A percentile compares a stretch with the other conserved stretches of the same genome.
Evolutionary conservation across 2,888 invertebrate species (phyloP).

Genomic region (Ectropis crepuscularia): DNA sequence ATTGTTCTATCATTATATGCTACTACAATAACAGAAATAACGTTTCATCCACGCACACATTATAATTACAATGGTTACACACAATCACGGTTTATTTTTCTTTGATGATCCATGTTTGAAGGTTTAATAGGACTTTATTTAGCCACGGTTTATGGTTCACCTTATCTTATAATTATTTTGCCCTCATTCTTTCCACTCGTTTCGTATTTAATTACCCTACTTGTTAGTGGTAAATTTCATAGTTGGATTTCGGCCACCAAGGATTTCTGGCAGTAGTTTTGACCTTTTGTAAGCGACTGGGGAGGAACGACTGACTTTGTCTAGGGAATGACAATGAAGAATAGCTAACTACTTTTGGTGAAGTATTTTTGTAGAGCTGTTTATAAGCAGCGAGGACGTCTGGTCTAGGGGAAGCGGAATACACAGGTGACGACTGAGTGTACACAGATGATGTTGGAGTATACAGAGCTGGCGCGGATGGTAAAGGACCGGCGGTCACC

Average conservation of each 20-base stretch:
- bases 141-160: conserved; percentile 9
- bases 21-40: not conserved
- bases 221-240: conserved; percentile 57
- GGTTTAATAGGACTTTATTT: not conserved
- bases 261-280: conserved; percentile 41
- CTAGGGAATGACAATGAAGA: conserved; percentile 47
- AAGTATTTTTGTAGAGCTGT: conserved; percentile 42
- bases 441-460: conserved; percentile 37
- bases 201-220: conserved; percentile 24
- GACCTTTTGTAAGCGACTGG: conserved; percentile 31
- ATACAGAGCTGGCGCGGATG: conserved; percentile 36
- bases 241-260: conserved; percentile 60
- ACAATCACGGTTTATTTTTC: not conserved
- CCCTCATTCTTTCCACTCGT: conserved; percentile 18
- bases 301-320: conserved; percentile 47
- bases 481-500: conserved; percentile 39
- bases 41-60: not conserved
- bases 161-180: conserved; percentile 23
- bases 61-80: not conserved
- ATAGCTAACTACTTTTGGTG: conserved; percentile 52
- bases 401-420: conserved; percentile 33
- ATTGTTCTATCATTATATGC: not conserved
- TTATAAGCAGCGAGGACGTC: conserved; percentile 30
- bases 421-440: conserved; percentile 22
- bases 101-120: conserved; percentile 3